phyloP scores from a whole-genome alignment of 2,797 vertebrate genomes.

The Gouania willdenowi region DNA sequence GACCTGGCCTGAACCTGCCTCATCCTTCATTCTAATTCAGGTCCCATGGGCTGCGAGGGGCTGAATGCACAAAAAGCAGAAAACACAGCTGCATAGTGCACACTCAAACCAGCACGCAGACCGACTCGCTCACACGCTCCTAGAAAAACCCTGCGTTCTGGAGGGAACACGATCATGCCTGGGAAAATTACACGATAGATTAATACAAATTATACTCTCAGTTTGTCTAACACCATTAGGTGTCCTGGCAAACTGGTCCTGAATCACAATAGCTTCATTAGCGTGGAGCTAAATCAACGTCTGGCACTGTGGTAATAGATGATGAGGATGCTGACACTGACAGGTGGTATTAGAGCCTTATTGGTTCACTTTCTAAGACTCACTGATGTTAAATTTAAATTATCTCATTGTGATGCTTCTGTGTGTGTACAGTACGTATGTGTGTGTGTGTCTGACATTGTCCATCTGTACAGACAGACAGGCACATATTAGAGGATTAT shows the following conservation, averaged over 20 bases:
- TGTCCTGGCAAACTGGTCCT: conserved; percentile 38
- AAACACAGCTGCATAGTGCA: not conserved
- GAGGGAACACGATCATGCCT: conserved; percentile 58
- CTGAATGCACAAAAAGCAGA: conserved; percentile 1
- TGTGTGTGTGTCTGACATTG: conserved; percentile 2
- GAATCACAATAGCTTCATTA: conserved; percentile 71
- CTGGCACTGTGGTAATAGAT: conserved; percentile 52
- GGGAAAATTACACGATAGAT: conserved; percentile 63
- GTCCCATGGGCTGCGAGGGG: no score
- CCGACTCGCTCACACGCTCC: not conserved
- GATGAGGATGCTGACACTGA: conserved; percentile 61
- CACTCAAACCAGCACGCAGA: not conserved
- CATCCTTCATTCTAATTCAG: conserved; percentile 21
- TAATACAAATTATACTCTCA: conserved; percentile 50
- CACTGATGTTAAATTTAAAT: conserved; percentile 55
- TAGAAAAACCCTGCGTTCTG: conserved; percentile 3
- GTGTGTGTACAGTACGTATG: conserved; percentile 1
- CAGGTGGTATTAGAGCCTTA: conserved; percentile 62
- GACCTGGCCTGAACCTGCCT: conserved; percentile 19
- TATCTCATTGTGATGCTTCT: conserved; percentile 54
- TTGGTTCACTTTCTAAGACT: conserved; percentile 43
- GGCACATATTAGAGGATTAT: conserved; percentile 54
- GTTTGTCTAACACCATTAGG: conserved; percentile 43
- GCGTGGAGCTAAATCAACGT: conserved; percentile 42
- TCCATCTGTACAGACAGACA: conserved; percentile 54